A percentile compares a stretch with the other conserved stretches of the same genome.
These are phyloP conservation scores for Brachypalpus laphriformis DNA, from an alignment of 2,888 invertebrate species.

Conservation along the genomic window DNA sequence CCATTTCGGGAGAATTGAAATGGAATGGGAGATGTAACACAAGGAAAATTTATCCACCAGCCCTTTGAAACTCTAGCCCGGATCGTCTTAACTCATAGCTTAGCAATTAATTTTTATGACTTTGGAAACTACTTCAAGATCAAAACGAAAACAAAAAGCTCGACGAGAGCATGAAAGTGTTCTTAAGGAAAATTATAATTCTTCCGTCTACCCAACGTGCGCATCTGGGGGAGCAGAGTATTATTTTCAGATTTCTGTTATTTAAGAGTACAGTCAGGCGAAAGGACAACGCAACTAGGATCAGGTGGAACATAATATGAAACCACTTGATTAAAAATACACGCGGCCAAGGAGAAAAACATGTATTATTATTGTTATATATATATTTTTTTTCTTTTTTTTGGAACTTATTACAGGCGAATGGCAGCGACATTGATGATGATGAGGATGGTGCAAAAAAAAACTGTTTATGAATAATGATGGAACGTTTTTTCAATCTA, in stretches of 20 bases:
- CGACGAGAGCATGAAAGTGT: neutral
- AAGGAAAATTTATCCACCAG: neutral
- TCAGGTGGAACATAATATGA: slow-evolving; percentile 11
- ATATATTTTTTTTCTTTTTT: slow-evolving; percentile 5
- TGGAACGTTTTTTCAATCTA: slow-evolving; percentile 7
- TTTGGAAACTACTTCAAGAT: slow-evolving; percentile 43
- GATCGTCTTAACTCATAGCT: slow-evolving; percentile 38
- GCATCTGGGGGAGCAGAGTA: neutral
- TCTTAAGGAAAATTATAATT: neutral
- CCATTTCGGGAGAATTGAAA: slow-evolving; percentile 6
- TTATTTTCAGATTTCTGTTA: slow-evolving; percentile 21
- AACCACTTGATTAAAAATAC: slow-evolving; percentile 13
- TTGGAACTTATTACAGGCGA: slow-evolving; percentile 4
- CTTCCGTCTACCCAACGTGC: neutral
- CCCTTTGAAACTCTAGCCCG: neutral
- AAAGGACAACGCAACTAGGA: slow-evolving; percentile 21
- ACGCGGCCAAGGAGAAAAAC: neutral
- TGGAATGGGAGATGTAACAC: neutral
- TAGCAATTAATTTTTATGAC: slow-evolving; percentile 56
- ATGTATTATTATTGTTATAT: too few relatives aligned
- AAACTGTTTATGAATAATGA: slow-evolving; percentile 2
- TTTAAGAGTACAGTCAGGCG: slow-evolving; percentile 9
- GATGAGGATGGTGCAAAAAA: neutral
- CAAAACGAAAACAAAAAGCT: slow-evolving; percentile 32
- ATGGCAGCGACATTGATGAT: slow-evolving; percentile 15